Conservation (phyloP, 2,888 invertebrate genomes). For the Zaprionus lineosus region DNA sequence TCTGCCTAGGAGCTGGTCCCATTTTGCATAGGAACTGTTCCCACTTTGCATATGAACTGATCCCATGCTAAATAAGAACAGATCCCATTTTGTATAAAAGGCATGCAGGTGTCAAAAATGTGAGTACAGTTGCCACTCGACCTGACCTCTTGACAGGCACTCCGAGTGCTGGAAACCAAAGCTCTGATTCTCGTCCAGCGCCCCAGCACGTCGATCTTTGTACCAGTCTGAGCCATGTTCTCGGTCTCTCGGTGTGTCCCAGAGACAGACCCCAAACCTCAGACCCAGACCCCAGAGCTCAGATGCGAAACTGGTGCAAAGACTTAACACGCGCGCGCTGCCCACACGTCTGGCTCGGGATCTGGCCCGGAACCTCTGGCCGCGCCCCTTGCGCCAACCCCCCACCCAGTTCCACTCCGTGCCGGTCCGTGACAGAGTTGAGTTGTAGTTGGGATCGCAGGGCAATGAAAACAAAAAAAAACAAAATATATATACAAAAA, state of each 20-base stretch:
- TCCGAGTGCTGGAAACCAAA: neutral
- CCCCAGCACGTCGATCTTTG: slow-evolving; percentile 32
- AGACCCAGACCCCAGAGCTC: no score
- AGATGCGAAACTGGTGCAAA: slow-evolving; percentile 72
- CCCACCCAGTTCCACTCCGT: slow-evolving; percentile 3
- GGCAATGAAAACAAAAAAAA: slow-evolving; percentile 16
- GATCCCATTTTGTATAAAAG: slow-evolving; percentile 17
- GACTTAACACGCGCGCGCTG: slow-evolving; percentile 52
- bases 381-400: neutral
- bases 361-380: neutral
- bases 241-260: slow-evolving; percentile 44
- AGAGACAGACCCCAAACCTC: slow-evolving; percentile 62
- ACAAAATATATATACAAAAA: no score
- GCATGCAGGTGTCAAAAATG: slow-evolving; percentile 63
- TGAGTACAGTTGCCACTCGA: slow-evolving; percentile 73
- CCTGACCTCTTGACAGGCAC: slow-evolving; percentile 55
- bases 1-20: no score
- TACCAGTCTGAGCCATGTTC: slow-evolving; percentile 35
- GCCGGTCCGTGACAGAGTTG: slow-evolving; percentile 49
- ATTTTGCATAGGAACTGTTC: no score
- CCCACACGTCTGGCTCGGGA: slow-evolving; percentile 44
- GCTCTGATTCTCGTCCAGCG: neutral
- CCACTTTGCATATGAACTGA: no score
- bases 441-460: slow-evolving; percentile 49
- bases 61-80: no score